Conservation (phyloP, 2,888 invertebrate genomes). For the Dromius quadrimaculatus region DNA sequence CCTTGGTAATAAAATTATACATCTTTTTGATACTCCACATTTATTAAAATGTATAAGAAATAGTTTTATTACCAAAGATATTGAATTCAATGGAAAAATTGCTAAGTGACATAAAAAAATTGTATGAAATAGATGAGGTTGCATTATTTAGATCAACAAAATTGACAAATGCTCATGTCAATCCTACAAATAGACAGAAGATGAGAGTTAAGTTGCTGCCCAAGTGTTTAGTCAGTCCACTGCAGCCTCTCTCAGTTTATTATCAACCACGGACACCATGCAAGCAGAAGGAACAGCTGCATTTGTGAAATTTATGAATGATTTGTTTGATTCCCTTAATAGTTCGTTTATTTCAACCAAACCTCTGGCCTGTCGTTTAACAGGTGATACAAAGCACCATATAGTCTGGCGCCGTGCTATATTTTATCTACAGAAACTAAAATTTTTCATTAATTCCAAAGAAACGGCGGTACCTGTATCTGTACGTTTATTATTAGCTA, state of each 20-base stretch:
- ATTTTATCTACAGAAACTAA: neutral
- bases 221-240: slow-evolving; percentile 4
- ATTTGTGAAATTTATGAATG: neutral
- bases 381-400: neutral
- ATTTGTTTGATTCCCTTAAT: neutral
- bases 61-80: neutral
- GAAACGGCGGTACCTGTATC: neutral
- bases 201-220: neutral
- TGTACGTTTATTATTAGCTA: neutral
- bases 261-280: neutral
- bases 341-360: neutral
- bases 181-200: neutral
- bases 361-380: neutral
- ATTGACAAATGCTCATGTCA: slow-evolving; percentile 13
- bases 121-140: neutral
- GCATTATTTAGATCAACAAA: neutral
- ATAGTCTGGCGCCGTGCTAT: neutral
- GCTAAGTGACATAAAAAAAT: neutral
- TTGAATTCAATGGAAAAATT: neutral
- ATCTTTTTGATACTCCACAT: neutral
- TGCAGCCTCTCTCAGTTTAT: neutral
- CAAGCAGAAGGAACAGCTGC: neutral
- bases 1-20: neutral
- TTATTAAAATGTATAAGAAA: neutral
- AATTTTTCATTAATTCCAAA: neutral